Base-by-base conservation (phyloP, 2,113 vertebrate genomes). In the Semnornis frantzii region DNA sequence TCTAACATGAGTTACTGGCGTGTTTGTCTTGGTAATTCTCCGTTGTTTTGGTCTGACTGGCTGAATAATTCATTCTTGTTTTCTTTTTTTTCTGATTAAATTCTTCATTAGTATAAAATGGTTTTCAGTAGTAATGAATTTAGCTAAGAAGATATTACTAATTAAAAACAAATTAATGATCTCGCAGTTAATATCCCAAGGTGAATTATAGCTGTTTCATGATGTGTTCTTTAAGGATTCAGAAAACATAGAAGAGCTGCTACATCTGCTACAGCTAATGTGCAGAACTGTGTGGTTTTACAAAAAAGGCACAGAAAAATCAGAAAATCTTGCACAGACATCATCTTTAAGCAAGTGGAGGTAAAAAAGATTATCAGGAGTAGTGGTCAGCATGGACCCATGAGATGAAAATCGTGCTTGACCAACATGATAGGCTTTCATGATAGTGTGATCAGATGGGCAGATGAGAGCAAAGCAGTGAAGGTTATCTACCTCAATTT, bases 111-210 rank as follows among this genome's bases (percentile, higher is more conserved):
- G 5, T 37, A 13, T n/a, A 28, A 79, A 33, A 24, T 21, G 57
- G 6, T 54, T 65, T 6, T n/a, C 25, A 48, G 10, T 8, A 58
- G 16, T 62, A 85, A 95, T 58, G 23, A 83, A 80, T 33, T 66
- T 63, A 81, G 46, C 52, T 75, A 75, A 79, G 70, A 78, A 74
- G 58, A 31, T 33, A 34, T 23, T 64, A 37, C 33, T 68, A 57
- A 81, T 83, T 74, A 57, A 55, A 87, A 81, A 21, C 39, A 86
- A 84, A 91, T 78, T n/a, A 90, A 23, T 72, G 24, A 42, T 75
- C 20, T 84, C 30, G 50, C 3, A 64, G 19, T 81, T 65, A 24
- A 63, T 74, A 63, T 52, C 14, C 12, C 19, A 37, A 66, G 20
- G 28, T 70, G 80, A 90, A 77, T 72, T 52, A 30, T 30, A 72